These are phyloP conservation scores for Colaptes auratus DNA, from an alignment of 2,113 vertebrate genomes.

Conservation along the genomic window DNA sequence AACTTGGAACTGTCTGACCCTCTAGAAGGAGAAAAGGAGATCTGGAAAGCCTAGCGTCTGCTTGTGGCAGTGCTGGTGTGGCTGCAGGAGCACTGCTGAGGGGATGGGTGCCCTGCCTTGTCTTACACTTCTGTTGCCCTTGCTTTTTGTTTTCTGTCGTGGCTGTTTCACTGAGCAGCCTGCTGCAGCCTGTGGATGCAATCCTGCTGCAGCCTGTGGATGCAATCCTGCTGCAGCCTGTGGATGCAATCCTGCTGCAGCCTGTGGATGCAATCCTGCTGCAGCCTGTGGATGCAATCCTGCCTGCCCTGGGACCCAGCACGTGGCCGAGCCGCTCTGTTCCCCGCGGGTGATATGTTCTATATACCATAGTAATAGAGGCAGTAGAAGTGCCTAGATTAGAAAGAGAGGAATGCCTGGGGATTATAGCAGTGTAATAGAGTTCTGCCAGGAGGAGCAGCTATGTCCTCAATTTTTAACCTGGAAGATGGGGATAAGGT, in stretches of 20 bases:
- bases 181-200: too few relatives aligned
- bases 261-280: neutral
- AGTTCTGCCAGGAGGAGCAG: conserved; percentile 40
- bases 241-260: too few relatives aligned
- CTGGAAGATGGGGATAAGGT: conserved; percentile 57
- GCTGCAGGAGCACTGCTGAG: accelerated
- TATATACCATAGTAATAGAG: conserved; percentile 17
- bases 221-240: too few relatives aligned
- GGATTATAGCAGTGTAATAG: conserved; percentile 53
- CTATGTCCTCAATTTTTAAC: conserved; percentile 59
- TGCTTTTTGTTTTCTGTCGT: neutral
- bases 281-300: neutral
- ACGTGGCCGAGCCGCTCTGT: neutral
- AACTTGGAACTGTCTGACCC: neutral
- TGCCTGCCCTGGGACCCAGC: neutral
- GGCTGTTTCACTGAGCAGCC: neutral
- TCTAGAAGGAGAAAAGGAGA: neutral
- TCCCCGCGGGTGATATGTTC: conserved; percentile 40
- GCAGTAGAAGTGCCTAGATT: conserved; percentile 23
- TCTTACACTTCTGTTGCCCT: neutral
- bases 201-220: too few relatives aligned
- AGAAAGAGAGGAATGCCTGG: conserved; percentile 50
- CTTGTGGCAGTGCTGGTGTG: accelerated
- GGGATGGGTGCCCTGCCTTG: neutral
- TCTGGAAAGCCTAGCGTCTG: neutral